Evolutionary conservation across 2,888 invertebrate species (phyloP).

Genomic region (Ferdinandea cuprea): DNA sequence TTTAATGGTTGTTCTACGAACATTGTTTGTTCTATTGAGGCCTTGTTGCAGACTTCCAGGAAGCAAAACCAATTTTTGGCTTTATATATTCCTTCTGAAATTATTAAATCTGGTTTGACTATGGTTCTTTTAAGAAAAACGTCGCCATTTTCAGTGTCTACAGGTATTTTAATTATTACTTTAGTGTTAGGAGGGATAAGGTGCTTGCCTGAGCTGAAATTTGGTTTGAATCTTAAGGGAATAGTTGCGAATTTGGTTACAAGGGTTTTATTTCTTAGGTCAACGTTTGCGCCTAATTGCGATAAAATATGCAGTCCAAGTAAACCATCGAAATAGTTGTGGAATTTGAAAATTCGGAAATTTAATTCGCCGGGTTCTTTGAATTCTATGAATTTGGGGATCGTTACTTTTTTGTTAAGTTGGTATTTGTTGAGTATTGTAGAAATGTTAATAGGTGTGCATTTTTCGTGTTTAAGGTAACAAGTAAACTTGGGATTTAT

Average conservation of each 20-base stretch:
- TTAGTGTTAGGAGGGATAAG: no score
- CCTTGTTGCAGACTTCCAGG: background rate
- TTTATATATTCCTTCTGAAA: conserved; percentile 18
- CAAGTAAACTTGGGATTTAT: conserved; percentile 12
- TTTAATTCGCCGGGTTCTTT: conserved; percentile 8
- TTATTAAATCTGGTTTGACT: no score
- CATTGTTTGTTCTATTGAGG: background rate
- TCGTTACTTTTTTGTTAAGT: background rate
- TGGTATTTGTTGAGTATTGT: conserved; percentile 11
- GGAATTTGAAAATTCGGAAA: no score
- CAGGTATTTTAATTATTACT: background rate
- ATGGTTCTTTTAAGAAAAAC: no score
- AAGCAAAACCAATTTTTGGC: conserved; percentile 6
- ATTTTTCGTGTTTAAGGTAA: background rate
- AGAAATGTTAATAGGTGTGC: conserved; percentile 10
- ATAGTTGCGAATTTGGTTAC: background rate
- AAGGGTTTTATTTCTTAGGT: conserved; percentile 10
- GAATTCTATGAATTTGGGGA: conserved; percentile 8
- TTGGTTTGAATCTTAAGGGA: no score
- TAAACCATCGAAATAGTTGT: conserved; percentile 35
- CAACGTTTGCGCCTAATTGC: conserved; percentile 7
- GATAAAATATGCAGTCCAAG: conserved; percentile 20
- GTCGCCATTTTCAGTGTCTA: background rate
- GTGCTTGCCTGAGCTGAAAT: no score
- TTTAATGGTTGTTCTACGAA: conserved; percentile 11